Conservation (phyloP, 2,888 invertebrate species). For the Drosophila putrida region DNA sequence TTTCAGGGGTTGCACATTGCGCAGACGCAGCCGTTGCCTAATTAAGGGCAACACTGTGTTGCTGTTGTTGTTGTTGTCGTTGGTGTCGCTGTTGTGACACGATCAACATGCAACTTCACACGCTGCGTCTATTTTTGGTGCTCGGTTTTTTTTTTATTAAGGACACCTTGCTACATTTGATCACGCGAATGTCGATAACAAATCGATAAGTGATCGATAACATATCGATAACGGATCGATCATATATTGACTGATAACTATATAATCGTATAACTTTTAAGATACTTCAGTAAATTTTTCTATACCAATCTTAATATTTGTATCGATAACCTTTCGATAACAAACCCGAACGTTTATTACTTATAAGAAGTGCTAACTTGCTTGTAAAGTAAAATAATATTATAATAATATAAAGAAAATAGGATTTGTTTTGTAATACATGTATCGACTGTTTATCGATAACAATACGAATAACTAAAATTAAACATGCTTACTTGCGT, state of each 20-base stretch:
- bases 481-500: conserved; percentile 32
- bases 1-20: conserved; percentile 52
- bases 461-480: not conserved
- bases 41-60: conserved; percentile 39
- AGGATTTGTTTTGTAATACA: too few relatives aligned
- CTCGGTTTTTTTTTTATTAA: not conserved
- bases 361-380: too few relatives aligned
- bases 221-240: not conserved
- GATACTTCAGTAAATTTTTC: too few relatives aligned
- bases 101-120: conserved; percentile 52
- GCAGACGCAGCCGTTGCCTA: conserved; percentile 51
- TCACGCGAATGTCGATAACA: not conserved
- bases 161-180: not conserved
- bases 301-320: not conserved
- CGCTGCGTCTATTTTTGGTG: conserved; percentile 43
- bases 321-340: conserved; percentile 3
- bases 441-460: conserved; percentile 8
- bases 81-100: conserved; percentile 44
- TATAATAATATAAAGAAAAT: too few relatives aligned
- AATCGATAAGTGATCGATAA: not conserved
- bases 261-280: not conserved
- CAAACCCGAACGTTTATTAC: too few relatives aligned
- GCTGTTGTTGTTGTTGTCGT: not conserved
- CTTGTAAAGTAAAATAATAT: too few relatives aligned
- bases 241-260: too few relatives aligned